phyloP scores from a whole-genome alignment of 2,113 vertebrate species.

The Corythaixoides concolor region DNA sequence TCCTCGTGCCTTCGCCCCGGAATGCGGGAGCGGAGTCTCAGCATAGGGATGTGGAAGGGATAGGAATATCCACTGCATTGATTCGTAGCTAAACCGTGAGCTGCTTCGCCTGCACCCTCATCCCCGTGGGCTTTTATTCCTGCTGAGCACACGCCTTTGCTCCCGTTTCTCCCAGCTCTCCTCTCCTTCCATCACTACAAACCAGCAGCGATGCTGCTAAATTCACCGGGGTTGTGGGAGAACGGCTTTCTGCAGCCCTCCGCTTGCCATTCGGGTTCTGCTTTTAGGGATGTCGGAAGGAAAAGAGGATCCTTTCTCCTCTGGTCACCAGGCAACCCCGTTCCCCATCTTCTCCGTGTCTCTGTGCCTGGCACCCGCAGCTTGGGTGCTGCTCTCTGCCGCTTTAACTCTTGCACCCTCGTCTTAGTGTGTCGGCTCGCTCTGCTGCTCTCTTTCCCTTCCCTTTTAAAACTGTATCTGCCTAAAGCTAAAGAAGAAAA shows the following conservation, averaged over 20 bases:
- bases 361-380: neutral
- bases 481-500: neutral
- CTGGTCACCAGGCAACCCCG: neutral
- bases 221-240: neutral
- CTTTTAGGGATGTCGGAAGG: neutral
- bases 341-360: neutral
- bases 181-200: neutral
- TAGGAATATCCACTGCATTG: neutral
- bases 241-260: neutral
- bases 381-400: neutral
- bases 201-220: rapidly evolving
- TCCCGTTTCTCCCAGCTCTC: neutral
- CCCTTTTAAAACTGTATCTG: neutral
- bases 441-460: neutral
- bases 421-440: neutral
- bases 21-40: neutral
- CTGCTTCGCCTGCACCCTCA: neutral
- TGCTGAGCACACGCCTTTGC: neutral
- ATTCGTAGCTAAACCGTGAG: rapidly evolving
- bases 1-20: neutral
- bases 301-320: conserved; percentile 19
- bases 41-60: neutral
- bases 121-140: neutral
- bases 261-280: neutral
- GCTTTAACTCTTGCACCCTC: neutral